Percentiles rank a stretch among this genome's conserved stretches.
These are phyloP conservation scores for Thalpophila matura DNA, from an alignment of 2,888 invertebrate genomes.

Conservation along the genomic window DNA sequence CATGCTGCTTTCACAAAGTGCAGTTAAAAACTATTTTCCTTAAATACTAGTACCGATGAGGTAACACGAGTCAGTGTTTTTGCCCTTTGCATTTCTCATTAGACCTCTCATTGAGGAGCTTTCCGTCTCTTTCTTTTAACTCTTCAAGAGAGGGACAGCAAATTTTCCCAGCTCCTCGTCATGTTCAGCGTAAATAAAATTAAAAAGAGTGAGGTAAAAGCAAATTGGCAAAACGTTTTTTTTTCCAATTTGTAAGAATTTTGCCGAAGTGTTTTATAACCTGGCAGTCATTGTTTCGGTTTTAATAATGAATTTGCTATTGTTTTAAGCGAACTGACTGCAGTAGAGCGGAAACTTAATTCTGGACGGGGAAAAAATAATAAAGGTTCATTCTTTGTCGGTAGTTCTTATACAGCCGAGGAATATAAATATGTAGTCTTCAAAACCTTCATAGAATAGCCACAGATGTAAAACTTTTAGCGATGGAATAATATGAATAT, in stretches of 20 bases:
- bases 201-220: conserved; percentile 54
- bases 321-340: conserved; percentile 55
- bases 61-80: conserved; percentile 59
- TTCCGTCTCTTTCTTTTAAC: conserved; percentile 40
- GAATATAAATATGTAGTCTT: conserved; percentile 30
- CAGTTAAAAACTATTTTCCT: conserved; percentile 41
- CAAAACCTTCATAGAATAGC: too few species aligned
- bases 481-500: too few species aligned
- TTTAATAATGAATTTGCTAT: conserved; percentile 63
- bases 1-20: conserved; percentile 22
- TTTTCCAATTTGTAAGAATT: conserved; percentile 57
- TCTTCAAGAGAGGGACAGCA: conserved; percentile 22
- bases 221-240: conserved; percentile 59
- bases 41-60: conserved; percentile 31
- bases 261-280: conserved; percentile 60
- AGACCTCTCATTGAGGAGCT: conserved; percentile 59
- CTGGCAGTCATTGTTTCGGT: conserved; percentile 60
- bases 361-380: conserved; percentile 20
- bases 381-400: background rate
- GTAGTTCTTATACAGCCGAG: conserved; percentile 10
- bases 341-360: conserved; percentile 42
- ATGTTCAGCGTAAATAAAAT: conserved; percentile 49
- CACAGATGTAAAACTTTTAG: too few species aligned
- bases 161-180: conserved; percentile 41
- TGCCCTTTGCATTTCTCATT: conserved; percentile 63